These are phyloP conservation scores for Alcis repandata DNA, from an alignment of 2,888 invertebrate genomes.

Conservation along the genomic window DNA sequence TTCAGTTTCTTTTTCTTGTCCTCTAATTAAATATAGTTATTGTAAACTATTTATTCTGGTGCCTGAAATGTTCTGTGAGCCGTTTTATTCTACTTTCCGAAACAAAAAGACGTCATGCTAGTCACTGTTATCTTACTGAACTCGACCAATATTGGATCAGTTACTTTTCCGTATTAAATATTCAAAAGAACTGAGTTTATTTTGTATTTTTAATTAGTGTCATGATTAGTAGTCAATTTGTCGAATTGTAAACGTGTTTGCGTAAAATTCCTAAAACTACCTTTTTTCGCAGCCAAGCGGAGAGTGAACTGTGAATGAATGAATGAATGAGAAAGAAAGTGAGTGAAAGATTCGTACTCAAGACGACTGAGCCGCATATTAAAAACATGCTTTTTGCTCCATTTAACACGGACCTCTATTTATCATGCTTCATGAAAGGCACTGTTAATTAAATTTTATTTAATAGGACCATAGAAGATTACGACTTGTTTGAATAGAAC, in stretches of 20 bases:
- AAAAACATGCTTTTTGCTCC: slow-evolving; percentile 62
- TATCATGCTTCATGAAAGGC: slow-evolving; percentile 51
- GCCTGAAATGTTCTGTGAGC: too few relatives aligned
- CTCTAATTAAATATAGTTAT: too few relatives aligned
- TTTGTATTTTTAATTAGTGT: too few relatives aligned
- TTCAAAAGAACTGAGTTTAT: too few relatives aligned
- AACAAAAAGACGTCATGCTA: too few relatives aligned
- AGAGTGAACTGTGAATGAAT: slow-evolving; percentile 4
- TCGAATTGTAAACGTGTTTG: background rate
- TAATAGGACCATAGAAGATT: slow-evolving; percentile 42
- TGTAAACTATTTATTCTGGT: too few relatives aligned
- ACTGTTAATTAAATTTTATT: slow-evolving; percentile 65
- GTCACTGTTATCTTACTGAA: too few relatives aligned
- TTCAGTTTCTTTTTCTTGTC: too few relatives aligned
- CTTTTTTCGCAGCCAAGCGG: background rate
- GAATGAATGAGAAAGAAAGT: background rate
- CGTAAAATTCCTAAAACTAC: background rate
- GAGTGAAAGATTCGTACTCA: background rate
- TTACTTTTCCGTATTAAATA: too few relatives aligned
- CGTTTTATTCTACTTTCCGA: too few relatives aligned
- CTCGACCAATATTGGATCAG: too few relatives aligned
- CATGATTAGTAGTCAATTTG: background rate
- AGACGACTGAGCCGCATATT: slow-evolving; percentile 54
- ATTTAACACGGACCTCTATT: slow-evolving; percentile 58
- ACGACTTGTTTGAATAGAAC: slow-evolving; percentile 29